Conservation (phyloP, 2,113 vertebrate species). For the Rallus limicola region DNA sequence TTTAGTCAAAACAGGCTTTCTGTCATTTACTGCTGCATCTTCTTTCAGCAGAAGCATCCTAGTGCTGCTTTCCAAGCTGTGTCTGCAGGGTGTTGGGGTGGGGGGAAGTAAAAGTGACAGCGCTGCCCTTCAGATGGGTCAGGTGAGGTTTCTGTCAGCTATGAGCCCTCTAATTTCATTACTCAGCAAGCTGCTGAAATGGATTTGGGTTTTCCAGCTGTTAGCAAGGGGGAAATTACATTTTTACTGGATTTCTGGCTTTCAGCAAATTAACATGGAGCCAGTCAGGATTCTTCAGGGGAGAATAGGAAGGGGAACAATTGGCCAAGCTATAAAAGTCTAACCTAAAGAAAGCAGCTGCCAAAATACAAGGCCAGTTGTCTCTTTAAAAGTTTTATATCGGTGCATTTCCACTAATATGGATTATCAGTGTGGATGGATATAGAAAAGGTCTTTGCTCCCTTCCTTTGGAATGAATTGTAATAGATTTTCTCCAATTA, state of each 20-base stretch:
- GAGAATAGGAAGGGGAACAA: background rate
- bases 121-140: background rate
- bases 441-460: background rate
- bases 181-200: conserved; percentile 56
- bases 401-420: background rate
- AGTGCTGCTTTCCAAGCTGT: background rate
- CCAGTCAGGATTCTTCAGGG: background rate
- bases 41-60: background rate
- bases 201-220: conserved; percentile 61
- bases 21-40: background rate
- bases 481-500: background rate
- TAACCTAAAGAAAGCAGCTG: background rate
- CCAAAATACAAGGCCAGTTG: background rate
- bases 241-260: conserved; percentile 55
- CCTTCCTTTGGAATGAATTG: background rate
- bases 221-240: conserved; percentile 52
- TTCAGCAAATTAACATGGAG: conserved; percentile 50
- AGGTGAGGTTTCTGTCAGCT: background rate
- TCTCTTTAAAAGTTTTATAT: background rate
- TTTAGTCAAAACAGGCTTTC: background rate
- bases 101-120: background rate
- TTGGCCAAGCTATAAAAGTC: background rate
- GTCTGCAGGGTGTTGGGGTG: background rate
- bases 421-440: background rate
- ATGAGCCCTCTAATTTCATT: conserved; percentile 39